Percentiles rank a stretch among this genome's conserved stretches.
These are phyloP conservation scores for Torymus aiolomorphi DNA, from an alignment of 2,888 invertebrate species.

Conservation along the genomic window DNA sequence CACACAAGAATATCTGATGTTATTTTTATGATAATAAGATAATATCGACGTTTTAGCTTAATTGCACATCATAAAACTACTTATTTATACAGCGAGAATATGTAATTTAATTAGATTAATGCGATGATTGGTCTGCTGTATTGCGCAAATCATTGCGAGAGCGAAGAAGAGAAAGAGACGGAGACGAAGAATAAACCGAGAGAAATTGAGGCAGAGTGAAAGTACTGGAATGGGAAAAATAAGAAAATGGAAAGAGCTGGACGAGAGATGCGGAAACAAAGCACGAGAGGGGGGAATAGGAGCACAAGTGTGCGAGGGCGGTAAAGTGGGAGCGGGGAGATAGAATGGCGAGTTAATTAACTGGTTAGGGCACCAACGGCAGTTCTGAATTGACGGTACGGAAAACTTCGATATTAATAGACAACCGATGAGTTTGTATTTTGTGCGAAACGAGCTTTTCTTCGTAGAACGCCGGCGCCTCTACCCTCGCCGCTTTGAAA, in stretches of 20 bases:
- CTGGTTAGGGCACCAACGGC: constrained; percentile 34
- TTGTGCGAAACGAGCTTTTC: constrained; percentile 7
- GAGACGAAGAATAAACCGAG: background rate
- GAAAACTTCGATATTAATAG: constrained; percentile 55
- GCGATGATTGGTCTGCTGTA: background rate
- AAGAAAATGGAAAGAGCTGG: constrained; percentile 9
- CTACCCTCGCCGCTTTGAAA: constrained; percentile 1
- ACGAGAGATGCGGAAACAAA: constrained; percentile 20
- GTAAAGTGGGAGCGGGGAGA: constrained; percentile 24
- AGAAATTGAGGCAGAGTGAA: constrained; percentile 15
- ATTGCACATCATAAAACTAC: no score
- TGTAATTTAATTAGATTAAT: constrained; percentile 41
- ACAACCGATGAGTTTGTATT: constrained; percentile 50
- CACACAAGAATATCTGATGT: no score
- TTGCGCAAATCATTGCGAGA: background rate
- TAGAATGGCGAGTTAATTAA: constrained; percentile 57
- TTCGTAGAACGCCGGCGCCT: no score
- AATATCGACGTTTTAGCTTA: no score
- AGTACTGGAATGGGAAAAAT: constrained; percentile 31
- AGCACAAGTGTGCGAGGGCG: constrained; percentile 28
- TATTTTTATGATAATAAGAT: no score
- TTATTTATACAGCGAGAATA: constrained; percentile 16
- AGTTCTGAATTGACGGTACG: constrained; percentile 25
- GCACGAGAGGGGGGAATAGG: background rate
- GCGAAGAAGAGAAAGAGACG: background rate